Evolutionary conservation across 2,888 invertebrate genomes (phyloP), one percentile per base, ranked within the genome.

Genomic region (Fabriciana adippe): DNA sequence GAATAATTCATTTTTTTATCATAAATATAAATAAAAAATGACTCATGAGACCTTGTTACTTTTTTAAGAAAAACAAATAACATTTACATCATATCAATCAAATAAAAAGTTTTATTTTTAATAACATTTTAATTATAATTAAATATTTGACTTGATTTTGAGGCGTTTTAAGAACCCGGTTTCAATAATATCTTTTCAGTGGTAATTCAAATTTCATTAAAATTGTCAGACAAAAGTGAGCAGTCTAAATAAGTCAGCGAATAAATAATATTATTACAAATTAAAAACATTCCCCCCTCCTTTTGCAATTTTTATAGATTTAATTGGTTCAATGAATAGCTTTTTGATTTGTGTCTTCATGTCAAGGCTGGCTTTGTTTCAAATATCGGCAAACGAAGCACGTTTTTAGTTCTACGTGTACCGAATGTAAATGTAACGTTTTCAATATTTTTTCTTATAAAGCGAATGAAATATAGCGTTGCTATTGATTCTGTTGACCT

Each of bases 341-440:
- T 78, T 80, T 83, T 85, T 89, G 89, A 90, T 89, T 88, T 88
- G 85, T 86, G 84, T 82, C 84, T 86, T 81, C 85, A 84, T 86
- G 87, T 87, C 85, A 87, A 83, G 80, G 75, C 77, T 81, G 80
- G 84, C 80, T 85, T 88, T 88, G 89, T 89, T 89, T 88, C 85
- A 82, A 85, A 85, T 88, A 86, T 88, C 81, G 80, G 82, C 74
- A 89, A 81, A 84, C 88, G 78, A 78, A 76, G 81, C 89, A 89
- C 90, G 90, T 87, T 70, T 79, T 80, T 76, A 82, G 78, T 75
- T 77, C 71, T 75, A 81, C 87, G 89, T 85, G 89, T 80, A 77
- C 76, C 69, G 88, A 87, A 89, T 89, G 79, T 76, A 79, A 85
- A 87, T 81, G 69, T 74, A 76, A 76, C 75, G 79, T 81, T 86